phyloP scores from a whole-genome alignment of 2,888 invertebrate species.

The Timema cristinae region DNA sequence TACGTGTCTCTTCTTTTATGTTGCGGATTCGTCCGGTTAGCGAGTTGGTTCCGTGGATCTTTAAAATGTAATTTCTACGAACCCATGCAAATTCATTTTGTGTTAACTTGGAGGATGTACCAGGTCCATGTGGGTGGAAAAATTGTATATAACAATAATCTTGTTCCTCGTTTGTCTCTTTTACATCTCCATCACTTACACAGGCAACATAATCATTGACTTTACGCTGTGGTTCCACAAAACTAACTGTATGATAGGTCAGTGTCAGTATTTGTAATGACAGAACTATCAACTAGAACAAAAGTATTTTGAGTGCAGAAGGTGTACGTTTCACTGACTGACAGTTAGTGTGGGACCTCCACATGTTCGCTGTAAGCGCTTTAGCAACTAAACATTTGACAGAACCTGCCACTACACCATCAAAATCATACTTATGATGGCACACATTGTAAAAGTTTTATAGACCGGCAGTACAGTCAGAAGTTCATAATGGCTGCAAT shows the following conservation, averaged over 20 bases:
- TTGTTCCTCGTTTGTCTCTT: not conserved
- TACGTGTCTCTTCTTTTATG: not conserved
- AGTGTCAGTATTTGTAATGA: too few relatives aligned
- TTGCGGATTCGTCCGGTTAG: not conserved
- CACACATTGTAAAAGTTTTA: not conserved
- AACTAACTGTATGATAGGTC: not conserved
- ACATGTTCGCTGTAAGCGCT: not conserved
- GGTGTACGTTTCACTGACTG: not conserved
- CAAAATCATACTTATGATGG: not conserved
- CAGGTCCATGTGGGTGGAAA: slow-evolving; percentile 5
- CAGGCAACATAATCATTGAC: not conserved
- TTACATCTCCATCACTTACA: not conserved
- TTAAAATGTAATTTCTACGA: not conserved
- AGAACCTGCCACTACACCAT: not conserved
- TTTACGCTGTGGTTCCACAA: not conserved
- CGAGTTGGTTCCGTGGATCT: not conserved
- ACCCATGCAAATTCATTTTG: not conserved
- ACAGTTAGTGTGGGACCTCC: not conserved
- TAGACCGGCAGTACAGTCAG: not conserved
- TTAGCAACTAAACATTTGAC: not conserved
- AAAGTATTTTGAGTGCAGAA: too few relatives aligned
- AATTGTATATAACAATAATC: not conserved
- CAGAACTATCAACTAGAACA: not conserved
- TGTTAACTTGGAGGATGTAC: slow-evolving; percentile 3
- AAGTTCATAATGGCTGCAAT: not conserved